Base-by-base conservation (phyloP, 2,888 invertebrate species). In the Dyspetes luteomarginatus region DNA sequence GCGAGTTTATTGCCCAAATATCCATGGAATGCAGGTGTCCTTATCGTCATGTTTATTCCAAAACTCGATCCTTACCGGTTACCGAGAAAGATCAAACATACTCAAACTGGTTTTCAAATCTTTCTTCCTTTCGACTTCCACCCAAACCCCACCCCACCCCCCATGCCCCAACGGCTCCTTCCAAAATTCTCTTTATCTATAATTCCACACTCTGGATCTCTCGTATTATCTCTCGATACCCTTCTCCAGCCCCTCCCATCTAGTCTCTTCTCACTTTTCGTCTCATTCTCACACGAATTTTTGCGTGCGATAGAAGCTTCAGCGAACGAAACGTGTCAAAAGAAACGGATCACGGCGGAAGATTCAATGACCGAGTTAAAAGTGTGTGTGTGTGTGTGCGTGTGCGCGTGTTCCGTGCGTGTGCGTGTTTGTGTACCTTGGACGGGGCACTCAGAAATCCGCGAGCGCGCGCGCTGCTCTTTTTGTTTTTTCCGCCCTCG, bases 181-280 rank as follows among this genome's bases (percentile, higher is more conserved):
- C n/a, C n/a, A n/a, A n/a, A n/a, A n/a, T n/a, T n/a, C n/a, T n/a
- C 64, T 28, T 24, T 43, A n/a, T 7, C 7, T 67, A 62, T 78
- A 52, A 55, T 77, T 52, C 64, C 41, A 22, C n/a, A 22, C 62
- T 19, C 22, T 12, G 22, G 19, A 36, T 43, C 22, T n/a, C 19
- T 36, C 41, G n/a, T 15, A 15, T 62, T 48, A 81, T 77, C 64
- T 82, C 79, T 82, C 85, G 19, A 71, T n/a, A 50, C 55, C 65
- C 71, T 24, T 50, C 41, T 26, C 65, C n/a, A 50, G 50, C 55
- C 77, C 52, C 41, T 55, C 55, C 67, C 83, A 55, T 77, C 82
- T 82, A 77, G 82, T n/a, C n/a, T n/a, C 78, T 80, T 81, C 80
- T 85, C 83, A 45, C 82, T 64, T 79, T 71, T 73, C 68, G 36